These are phyloP conservation scores for Trichogramma evanescens DNA, from an alignment of 2,888 invertebrate species.

Conservation along the genomic window DNA sequence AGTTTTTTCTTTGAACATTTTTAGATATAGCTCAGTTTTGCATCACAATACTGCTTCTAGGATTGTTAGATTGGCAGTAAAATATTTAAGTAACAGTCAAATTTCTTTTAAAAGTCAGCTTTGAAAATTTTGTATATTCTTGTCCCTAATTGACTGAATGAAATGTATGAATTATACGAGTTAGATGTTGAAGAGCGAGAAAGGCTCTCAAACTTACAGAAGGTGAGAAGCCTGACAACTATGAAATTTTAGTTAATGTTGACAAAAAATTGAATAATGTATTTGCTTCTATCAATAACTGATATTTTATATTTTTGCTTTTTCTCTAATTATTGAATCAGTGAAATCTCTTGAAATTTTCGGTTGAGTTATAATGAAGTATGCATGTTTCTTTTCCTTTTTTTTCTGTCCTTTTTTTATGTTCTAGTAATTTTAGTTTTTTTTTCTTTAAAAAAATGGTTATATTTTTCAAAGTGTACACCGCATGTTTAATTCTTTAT, in stretches of 20 bases:
- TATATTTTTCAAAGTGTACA: too few species aligned
- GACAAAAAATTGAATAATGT: constrained; percentile 5
- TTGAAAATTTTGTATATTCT: constrained; percentile 19
- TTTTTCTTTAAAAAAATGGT: too few species aligned
- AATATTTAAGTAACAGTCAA: constrained; percentile 14
- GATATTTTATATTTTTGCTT: too few species aligned
- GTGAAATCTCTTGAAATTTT: too few species aligned
- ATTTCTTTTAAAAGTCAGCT: constrained; percentile 9
- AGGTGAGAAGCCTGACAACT: constrained; percentile 38
- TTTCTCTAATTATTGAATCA: too few species aligned
- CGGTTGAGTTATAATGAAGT: too few species aligned
- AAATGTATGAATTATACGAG: constrained; percentile 42
- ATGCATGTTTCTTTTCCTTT: too few species aligned
- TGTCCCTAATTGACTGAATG: constrained; percentile 39
- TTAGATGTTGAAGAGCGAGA: constrained; percentile 48
- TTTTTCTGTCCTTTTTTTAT: too few species aligned
- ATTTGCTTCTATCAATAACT: too few species aligned
- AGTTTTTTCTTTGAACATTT: too few species aligned
- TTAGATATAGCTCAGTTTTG: constrained; percentile 13
- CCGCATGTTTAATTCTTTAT: too few species aligned
- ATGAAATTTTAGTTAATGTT: constrained; percentile 15
- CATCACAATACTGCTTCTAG: constrained; percentile 17
- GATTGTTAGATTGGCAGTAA: constrained; percentile 13
- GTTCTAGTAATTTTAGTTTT: too few species aligned
- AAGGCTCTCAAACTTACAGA: constrained; percentile 47